A percentile compares a stretch with the other conserved stretches of the same genome.
These are phyloP conservation scores for Drosophila arawakana DNA, from an alignment of 1,140 invertebrate genomes.

Conservation along the genomic window DNA sequence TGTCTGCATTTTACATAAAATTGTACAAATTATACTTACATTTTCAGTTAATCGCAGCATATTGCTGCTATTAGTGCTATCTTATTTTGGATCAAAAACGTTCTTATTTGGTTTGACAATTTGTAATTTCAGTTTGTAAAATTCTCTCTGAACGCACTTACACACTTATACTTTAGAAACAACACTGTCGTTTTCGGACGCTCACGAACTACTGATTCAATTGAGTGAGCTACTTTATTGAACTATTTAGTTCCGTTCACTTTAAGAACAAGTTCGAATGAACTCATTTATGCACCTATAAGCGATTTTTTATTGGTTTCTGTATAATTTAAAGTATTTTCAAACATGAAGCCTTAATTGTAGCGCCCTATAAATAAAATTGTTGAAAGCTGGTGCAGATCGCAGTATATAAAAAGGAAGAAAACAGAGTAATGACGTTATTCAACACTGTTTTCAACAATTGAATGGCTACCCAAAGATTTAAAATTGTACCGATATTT, in stretches of 20 bases:
- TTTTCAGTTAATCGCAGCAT: slow-evolving; percentile 60
- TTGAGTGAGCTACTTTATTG: neutral
- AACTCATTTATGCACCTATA: neutral
- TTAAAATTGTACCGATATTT: too few species aligned
- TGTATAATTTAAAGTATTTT: too few species aligned
- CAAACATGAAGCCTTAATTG: too few species aligned
- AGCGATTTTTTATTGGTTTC: too few species aligned
- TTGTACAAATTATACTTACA: slow-evolving; percentile 53
- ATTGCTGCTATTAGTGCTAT: slow-evolving; percentile 54
- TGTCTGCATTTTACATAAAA: slow-evolving; percentile 48
- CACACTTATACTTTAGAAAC: slow-evolving; percentile 45
- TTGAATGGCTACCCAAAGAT: too few species aligned
- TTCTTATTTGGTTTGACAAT: slow-evolving; percentile 50
- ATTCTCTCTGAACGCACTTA: slow-evolving; percentile 38
- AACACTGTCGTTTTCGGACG: slow-evolving; percentile 30
- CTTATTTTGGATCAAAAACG: slow-evolving; percentile 36
- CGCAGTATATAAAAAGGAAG: too few species aligned
- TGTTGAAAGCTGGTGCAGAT: too few species aligned
- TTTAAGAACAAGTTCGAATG: neutral
- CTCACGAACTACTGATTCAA: neutral
- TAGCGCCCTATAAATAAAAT: too few species aligned
- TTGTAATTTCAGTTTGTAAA: slow-evolving; percentile 46
- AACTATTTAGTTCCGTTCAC: neutral
- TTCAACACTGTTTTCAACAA: too few species aligned
- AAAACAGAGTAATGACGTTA: too few species aligned